Conservation (phyloP, 2,113 vertebrate species). For the Rattus rattus region DNA sequence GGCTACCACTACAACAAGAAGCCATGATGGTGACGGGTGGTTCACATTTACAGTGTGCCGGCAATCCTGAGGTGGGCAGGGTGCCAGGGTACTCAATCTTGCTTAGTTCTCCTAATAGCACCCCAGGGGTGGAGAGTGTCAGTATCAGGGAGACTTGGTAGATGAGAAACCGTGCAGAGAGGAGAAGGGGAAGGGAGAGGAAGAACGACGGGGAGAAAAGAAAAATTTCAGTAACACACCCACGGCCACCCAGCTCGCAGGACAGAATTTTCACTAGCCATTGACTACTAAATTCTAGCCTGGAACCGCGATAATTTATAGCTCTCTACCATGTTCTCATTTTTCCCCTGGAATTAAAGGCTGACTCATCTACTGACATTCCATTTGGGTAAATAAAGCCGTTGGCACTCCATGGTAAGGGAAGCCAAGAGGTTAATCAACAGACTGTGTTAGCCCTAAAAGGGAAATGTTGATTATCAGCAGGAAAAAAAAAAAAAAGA, state of each 20-base stretch:
- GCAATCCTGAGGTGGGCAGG: not conserved
- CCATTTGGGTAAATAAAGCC: constrained; percentile 47
- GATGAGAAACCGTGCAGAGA: constrained; percentile 36
- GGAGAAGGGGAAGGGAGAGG: not conserved
- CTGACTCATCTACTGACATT: constrained; percentile 55
- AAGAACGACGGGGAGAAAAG: not conserved
- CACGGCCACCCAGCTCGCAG: constrained; percentile 51
- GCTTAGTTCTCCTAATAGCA: not conserved
- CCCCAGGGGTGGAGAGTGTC: not conserved
- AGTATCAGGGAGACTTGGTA: constrained; percentile 4
- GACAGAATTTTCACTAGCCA: not conserved
- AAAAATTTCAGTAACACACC: not conserved
- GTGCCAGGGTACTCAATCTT: not conserved
- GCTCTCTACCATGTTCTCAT: not conserved
- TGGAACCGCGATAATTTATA: not conserved
- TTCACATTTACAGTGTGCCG: not conserved
- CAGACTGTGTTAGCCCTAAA: constrained; percentile 59
- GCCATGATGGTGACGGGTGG: accelerated
- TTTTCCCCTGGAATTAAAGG: constrained; percentile 17
- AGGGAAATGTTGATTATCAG: constrained; percentile 80
- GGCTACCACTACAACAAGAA: not conserved
- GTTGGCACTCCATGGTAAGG: constrained; percentile 56
- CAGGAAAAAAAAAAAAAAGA: constrained; percentile 67
- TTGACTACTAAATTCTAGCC: not conserved
- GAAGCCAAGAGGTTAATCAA: constrained; percentile 76